Evolutionary conservation across 2,888 invertebrate genomes (phyloP), one percentile per base, ranked within the genome.

Genomic region (Apotomis turbidana): DNA sequence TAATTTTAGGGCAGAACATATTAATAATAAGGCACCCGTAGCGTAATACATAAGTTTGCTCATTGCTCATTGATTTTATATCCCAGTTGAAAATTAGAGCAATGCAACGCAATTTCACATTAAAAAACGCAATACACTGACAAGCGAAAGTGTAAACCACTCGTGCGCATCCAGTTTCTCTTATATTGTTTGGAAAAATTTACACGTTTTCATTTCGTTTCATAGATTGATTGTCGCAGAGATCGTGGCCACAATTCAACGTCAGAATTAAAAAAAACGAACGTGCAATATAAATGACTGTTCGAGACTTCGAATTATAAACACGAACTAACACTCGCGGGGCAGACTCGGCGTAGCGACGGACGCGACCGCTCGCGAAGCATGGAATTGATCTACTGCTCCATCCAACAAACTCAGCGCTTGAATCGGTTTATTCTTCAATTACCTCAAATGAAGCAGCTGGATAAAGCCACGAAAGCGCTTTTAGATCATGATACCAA

Each of bases 91-190:
- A 66, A 57, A 66, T 66, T 66, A 55, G 55, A 57, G 15, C 67
- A 62, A 60, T 72, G 61, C 57, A 52, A 74, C 57, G 61, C 51
- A 52, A 74, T 52, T 62, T 70, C 62, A 61, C 49, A 75, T 75
- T 77, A 70, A 76, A 72, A 60, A 74, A 77, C 77, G 76, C 76
- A 75, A 71, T 75, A 77, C 75, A 74, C 74, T 76, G 72, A 81
- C 77, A 79, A 84, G 86, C 85, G 90, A 91, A 91, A 91, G 90
- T 89, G 78, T 82, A 80, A 85, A 82, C 80, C 87, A 88, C 87
- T 90, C 87, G 82, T 85, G 90, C 89, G 89, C 88, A 88, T 90
- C 89, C 84, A 86, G 78, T 83, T 83, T 84, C 83, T 81, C 78
- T 82, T 70, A 70, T 75, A 68, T 75, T 55, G 68, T 68, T 55